These are phyloP conservation scores for Amblyraja radiata DNA, from an alignment of 2,797 vertebrate species.

Conservation along the genomic window DNA sequence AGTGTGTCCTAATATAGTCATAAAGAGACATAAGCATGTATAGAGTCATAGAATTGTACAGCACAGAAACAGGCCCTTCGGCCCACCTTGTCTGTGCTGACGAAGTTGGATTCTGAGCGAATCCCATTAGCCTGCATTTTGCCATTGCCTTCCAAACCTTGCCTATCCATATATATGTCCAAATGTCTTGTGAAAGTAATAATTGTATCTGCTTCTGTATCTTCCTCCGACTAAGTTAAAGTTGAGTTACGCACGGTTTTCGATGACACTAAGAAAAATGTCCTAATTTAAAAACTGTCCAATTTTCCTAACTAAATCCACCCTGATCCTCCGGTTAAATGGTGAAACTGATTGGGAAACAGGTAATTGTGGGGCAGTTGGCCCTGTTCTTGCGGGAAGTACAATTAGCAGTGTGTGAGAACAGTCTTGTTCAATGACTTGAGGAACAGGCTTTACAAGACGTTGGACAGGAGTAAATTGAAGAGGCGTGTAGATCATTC, in stretches of 20 bases:
- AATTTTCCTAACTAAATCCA: background rate
- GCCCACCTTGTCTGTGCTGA: too few relatives aligned
- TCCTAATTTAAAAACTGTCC: slow-evolving; percentile 1
- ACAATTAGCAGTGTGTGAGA: background rate
- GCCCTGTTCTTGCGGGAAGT: background rate
- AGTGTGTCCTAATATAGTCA: too few relatives aligned
- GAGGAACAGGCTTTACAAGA: background rate
- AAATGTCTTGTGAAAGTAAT: too few relatives aligned
- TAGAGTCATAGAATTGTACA: too few relatives aligned
- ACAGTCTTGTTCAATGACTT: slow-evolving; percentile 22
- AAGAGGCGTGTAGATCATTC: background rate
- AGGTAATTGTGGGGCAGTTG: background rate
- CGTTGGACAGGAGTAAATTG: background rate
- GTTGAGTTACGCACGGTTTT: background rate
- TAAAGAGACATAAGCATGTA: too few relatives aligned
- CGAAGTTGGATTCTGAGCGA: too few relatives aligned
- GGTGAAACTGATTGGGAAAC: background rate
- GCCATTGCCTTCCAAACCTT: too few relatives aligned
- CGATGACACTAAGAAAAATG: background rate
- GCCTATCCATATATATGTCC: background rate
- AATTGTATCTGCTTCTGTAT: too few relatives aligned
- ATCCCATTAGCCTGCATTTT: too few relatives aligned
- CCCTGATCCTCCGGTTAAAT: background rate
- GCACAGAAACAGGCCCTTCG: too few relatives aligned
- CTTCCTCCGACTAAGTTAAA: background rate